These are phyloP conservation scores for Epistrophe eligans DNA, from an alignment of 2,888 invertebrate genomes.

Conservation along the genomic window DNA sequence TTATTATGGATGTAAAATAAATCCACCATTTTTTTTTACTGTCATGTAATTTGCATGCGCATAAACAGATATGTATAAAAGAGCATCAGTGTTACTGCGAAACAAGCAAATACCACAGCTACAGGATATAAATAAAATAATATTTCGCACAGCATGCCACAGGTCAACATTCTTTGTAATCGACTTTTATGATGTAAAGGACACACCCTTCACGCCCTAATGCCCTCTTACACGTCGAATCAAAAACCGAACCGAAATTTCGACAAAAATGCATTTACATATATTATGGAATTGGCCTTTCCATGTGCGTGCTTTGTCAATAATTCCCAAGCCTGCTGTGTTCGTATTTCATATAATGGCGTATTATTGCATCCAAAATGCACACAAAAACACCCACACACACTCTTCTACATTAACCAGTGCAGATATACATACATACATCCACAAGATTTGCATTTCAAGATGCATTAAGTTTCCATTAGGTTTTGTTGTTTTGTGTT, in stretches of 20 bases:
- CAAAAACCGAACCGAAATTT: slow-evolving; percentile 18
- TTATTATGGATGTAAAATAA: slow-evolving; percentile 21
- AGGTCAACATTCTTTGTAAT: slow-evolving; percentile 22
- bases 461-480: slow-evolving; percentile 64
- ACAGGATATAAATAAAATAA: slow-evolving; percentile 10
- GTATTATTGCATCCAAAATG: slow-evolving; percentile 42
- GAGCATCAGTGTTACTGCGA: background rate
- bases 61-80: background rate
- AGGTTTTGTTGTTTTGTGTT: slow-evolving; percentile 37
- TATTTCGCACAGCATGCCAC: slow-evolving; percentile 32
- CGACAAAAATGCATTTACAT: background rate
- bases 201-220: background rate
- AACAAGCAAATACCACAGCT: slow-evolving; percentile 7
- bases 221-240: background rate
- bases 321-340: background rate
- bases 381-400: background rate
- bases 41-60: slow-evolving; percentile 1
- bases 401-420: background rate
- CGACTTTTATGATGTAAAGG: background rate
- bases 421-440: background rate
- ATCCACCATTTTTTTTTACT: background rate
- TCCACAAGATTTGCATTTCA: slow-evolving; percentile 40
- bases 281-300: background rate
- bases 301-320: slow-evolving; percentile 8
- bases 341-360: slow-evolving; percentile 32